A percentile compares a stretch with the other conserved stretches of the same genome.
Evolutionary conservation across 64 coral and sea anemone species (phyloP).

Genomic region (Acropora tenuis): DNA sequence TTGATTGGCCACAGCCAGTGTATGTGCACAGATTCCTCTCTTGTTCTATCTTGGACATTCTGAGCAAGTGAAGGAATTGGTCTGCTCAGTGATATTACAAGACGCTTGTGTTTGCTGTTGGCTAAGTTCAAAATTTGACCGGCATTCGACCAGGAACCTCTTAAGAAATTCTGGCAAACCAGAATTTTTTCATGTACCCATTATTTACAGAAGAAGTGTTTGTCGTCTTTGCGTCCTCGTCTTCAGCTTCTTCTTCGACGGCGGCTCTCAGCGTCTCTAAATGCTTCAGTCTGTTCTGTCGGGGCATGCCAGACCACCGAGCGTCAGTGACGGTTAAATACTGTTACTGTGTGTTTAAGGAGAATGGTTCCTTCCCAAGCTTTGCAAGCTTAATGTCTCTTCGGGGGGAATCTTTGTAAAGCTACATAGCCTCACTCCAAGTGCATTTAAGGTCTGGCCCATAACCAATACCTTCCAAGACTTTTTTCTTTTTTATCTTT

Average conservation of each 20-base stretch:
- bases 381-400: slow-evolving; percentile 38
- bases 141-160: slow-evolving; percentile 4
- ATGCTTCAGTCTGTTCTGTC: slow-evolving; percentile 14
- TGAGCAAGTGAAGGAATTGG: slow-evolving; percentile 8
- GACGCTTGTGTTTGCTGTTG: neutral
- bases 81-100: slow-evolving; percentile 33
- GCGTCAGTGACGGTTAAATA: neutral
- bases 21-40: slow-evolving; percentile 62
- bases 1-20: slow-evolving; percentile 41
- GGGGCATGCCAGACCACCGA: slow-evolving; percentile 18
- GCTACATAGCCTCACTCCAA: slow-evolving; percentile 51
- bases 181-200: too few species aligned
- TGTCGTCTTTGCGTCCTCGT: neutral
- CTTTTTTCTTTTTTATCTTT: slow-evolving; percentile 42
- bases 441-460: slow-evolving; percentile 42
- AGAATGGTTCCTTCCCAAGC: neutral
- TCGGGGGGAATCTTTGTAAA: neutral
- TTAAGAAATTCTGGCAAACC: too few species aligned
- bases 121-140: slow-evolving; percentile 10
- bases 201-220: neutral
- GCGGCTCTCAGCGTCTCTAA: neutral
- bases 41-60: slow-evolving; percentile 43
- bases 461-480: slow-evolving; percentile 43
- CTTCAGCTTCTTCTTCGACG: neutral
- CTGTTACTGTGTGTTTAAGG: neutral